Percentiles rank a stretch among this genome's conserved stretches.
These are phyloP conservation scores for Lordiphosa stackelbergi DNA, from an alignment of 1,140 invertebrate species.

Conservation along the genomic window DNA sequence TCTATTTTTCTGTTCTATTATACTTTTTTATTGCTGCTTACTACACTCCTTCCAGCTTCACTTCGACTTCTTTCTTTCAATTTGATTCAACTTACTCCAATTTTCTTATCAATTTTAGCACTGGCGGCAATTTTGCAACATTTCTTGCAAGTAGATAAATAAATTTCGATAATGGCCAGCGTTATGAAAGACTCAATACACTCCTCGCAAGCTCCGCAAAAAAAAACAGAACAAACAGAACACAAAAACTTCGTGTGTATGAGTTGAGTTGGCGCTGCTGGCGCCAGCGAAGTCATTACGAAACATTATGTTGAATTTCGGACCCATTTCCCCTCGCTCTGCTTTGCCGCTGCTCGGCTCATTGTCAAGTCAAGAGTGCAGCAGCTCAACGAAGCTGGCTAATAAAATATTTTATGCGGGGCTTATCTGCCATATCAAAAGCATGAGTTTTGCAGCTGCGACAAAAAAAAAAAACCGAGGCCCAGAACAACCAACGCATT, in stretches of 20 bases:
- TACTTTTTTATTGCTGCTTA: too few species aligned
- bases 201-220: conserved; percentile 17
- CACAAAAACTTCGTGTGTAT: conserved; percentile 34
- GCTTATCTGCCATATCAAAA: conserved; percentile 69
- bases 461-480: conserved; percentile 40
- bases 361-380: conserved; percentile 26
- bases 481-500: conserved; percentile 55
- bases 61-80: too few species aligned
- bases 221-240: conserved; percentile 15
- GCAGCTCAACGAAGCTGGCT: conserved; percentile 35
- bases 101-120: too few species aligned
- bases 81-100: too few species aligned
- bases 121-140: too few species aligned
- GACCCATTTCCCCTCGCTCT: conserved; percentile 7
- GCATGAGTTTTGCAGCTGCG: conserved; percentile 57
- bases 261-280: conserved; percentile 52
- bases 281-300: conserved; percentile 48
- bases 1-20: too few species aligned
- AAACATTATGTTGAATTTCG: conserved; percentile 26
- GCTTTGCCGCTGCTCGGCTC: not conserved
- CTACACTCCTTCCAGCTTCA: too few species aligned
- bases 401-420: conserved; percentile 72
- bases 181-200: conserved; percentile 2
- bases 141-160: too few species aligned
- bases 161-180: too few species aligned